Evolutionary conservation across 2,113 vertebrate genomes (phyloP).

Genomic region (Syrrhaptes paradoxus): DNA sequence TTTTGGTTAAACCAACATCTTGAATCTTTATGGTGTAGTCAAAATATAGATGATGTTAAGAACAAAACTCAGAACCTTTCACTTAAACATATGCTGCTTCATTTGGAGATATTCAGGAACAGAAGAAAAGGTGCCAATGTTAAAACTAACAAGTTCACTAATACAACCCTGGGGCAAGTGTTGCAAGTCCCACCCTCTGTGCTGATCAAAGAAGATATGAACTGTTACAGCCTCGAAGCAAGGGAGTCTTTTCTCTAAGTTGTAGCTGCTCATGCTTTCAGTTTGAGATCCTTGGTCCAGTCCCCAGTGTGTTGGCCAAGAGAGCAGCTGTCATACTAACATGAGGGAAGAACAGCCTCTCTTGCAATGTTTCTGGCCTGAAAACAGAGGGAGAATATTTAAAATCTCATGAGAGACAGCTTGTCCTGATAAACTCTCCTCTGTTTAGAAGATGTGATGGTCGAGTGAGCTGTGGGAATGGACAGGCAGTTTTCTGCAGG

Average conservation of each 20-base stretch:
- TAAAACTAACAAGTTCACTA: background rate
- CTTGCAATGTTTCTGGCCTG: background rate
- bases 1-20: background rate
- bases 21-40: background rate
- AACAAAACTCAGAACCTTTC: background rate
- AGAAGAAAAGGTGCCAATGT: background rate
- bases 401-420: background rate
- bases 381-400: background rate
- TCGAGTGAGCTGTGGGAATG: background rate
- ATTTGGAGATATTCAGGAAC: background rate
- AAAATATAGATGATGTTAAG: background rate
- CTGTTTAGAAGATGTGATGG: background rate
- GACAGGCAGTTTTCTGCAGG: background rate
- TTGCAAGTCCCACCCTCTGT: background rate
- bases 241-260: background rate
- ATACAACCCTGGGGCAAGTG: background rate
- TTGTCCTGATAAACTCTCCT: slow-evolving; percentile 4
- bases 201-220: background rate
- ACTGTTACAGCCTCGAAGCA: background rate
- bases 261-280: background rate
- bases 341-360: background rate
- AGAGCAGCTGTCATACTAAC: background rate
- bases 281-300: background rate
- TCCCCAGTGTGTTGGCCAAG: background rate
- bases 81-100: background rate